phyloP scores from a whole-genome alignment of 92 coral and sea anemone species.

The Heliopora coerulea region DNA sequence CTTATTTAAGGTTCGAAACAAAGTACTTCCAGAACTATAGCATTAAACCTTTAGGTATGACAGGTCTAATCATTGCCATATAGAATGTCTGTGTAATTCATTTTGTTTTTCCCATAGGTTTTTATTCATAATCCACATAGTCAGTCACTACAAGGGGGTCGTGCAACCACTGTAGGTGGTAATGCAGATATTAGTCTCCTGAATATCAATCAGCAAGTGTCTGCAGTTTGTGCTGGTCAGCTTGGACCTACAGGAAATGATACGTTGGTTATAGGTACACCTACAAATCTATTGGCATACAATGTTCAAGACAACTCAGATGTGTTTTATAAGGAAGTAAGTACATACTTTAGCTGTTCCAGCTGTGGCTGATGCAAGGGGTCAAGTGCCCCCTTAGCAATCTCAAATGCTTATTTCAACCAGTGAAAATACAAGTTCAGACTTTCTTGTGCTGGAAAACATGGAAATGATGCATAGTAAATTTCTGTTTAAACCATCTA shows the following conservation, averaged over 20 bases:
- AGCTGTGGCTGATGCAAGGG: no score
- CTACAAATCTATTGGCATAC: constrained; percentile 89
- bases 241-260: constrained; percentile 70
- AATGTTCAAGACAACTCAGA: constrained; percentile 95
- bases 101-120: constrained; percentile 53
- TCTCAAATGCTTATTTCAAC: neutral
- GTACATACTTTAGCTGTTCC: no score
- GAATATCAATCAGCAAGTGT: constrained; percentile 96
- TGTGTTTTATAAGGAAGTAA: constrained; percentile 91
- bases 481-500: no score
- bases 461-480: no score
- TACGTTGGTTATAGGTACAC: constrained; percentile 82
- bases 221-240: constrained; percentile 88
- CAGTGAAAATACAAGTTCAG: no score
- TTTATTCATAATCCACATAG: constrained; percentile 93
- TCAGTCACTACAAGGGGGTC: constrained; percentile 68
- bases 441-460: no score
- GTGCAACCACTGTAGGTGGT: constrained; percentile 63
- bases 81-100: neutral
- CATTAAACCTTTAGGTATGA: no score
- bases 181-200: constrained; percentile 82
- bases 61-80: neutral
- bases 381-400: no score
- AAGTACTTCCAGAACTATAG: no score
- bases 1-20: no score